Percentiles rank a stretch among this genome's conserved stretches.
These are phyloP conservation scores for Pygoscelis antarcticus DNA, from an alignment of 2,113 vertebrate species.

Conservation along the genomic window DNA sequence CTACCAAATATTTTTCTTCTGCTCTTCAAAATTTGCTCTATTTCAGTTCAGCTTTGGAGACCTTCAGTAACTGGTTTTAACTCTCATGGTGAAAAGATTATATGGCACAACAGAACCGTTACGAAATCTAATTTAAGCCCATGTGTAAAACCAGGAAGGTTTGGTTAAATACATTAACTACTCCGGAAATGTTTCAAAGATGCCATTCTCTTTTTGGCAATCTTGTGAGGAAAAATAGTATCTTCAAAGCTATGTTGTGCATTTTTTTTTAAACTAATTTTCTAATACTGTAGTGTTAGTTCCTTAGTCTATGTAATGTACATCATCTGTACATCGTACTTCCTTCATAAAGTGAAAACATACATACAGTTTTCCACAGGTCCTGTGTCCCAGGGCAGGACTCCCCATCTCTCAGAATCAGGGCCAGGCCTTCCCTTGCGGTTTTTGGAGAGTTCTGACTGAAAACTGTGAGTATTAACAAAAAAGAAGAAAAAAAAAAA, in stretches of 20 bases:
- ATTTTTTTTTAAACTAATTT: not conserved
- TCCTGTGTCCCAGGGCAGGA: accelerated
- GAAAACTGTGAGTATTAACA: not conserved
- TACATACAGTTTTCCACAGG: not conserved
- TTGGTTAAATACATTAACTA: not conserved
- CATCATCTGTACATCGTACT: accelerated
- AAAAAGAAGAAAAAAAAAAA: not conserved
- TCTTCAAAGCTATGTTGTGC: not conserved
- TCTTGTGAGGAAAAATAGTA: not conserved
- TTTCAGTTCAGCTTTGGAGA: not conserved
- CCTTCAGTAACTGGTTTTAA: not conserved
- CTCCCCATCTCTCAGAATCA: not conserved
- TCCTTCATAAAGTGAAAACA: not conserved
- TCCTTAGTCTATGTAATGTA: accelerated
- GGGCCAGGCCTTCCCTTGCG: accelerated
- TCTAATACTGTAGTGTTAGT: not conserved
- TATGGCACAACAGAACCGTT: not conserved
- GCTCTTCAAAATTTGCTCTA: not conserved
- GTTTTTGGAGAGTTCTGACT: not conserved
- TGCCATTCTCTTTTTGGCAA: not conserved
- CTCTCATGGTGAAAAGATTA: not conserved
- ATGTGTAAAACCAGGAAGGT: not conserved
- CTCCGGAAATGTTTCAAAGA: not conserved
- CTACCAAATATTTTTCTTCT: not conserved
- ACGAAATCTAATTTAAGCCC: not conserved